Percentiles rank a stretch among this genome's conserved stretches.
Conservation (phyloP, 2,888 invertebrate species). For the Spisula subtruncata region DNA sequence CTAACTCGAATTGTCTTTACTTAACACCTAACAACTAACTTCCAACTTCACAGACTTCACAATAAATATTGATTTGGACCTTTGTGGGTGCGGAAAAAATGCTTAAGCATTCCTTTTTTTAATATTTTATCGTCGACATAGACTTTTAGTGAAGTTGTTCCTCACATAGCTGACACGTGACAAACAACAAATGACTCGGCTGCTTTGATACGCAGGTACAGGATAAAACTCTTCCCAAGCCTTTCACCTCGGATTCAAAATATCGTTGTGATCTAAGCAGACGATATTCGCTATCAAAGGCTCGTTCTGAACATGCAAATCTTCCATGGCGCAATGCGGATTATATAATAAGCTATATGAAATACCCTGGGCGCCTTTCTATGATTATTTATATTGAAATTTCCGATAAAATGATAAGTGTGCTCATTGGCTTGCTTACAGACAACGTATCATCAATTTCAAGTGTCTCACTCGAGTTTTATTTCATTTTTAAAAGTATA, state of each 20-base stretch:
- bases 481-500: conserved; percentile 35
- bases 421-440: background rate
- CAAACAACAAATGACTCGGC: background rate
- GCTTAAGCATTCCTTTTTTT: background rate
- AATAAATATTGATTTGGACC: too few relatives aligned
- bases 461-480: conserved; percentile 27
- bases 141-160: background rate
- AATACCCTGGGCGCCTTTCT: conserved; percentile 59
- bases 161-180: background rate
- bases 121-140: conserved; percentile 3
- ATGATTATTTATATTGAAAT: conserved; percentile 53
- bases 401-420: conserved; percentile 50
- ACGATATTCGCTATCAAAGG: conserved; percentile 39
- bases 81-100: too few relatives aligned
- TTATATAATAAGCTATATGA: conserved; percentile 62
- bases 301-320: conserved; percentile 44
- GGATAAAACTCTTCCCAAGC: conserved; percentile 37
- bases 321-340: conserved; percentile 54
- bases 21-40: too few relatives aligned
- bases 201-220: conserved; percentile 40
- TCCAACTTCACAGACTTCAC: too few relatives aligned
- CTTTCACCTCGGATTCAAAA: conserved; percentile 35
- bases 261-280: conserved; percentile 45
- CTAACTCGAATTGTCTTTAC: too few relatives aligned
- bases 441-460: conserved; percentile 17